Evolutionary conservation across 2,888 invertebrate species (phyloP), one percentile per base, ranked within the genome.

Genomic region (Platycnemis pennipes): DNA sequence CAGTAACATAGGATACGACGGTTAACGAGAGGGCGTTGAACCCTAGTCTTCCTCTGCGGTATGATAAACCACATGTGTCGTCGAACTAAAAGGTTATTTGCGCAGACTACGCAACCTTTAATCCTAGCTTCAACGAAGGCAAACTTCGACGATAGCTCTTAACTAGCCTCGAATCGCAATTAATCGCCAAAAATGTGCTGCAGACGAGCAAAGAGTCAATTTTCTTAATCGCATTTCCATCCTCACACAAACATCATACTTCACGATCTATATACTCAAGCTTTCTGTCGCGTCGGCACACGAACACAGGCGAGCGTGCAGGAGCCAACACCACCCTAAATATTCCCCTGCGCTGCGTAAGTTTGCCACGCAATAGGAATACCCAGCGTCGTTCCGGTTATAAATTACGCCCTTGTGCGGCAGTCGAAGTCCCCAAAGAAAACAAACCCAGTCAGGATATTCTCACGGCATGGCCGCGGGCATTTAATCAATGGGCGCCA

Each of bases 401-500:
- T 77, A 37, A 77, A 77, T 77, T 31, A 77, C 77, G 77, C 37
- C 11, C 77, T 13, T 37, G 77, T 7, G 31, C 31, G 11, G 16
- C 31, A n/a, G 13, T 37, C 37, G 13, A 13, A 4, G 2, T 13
- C 69, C 77, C 77, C 3, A 77, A 77, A 77, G 37, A 77, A 31
- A 77, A 37, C 37, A 37, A 77, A 37, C 77, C 31, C 16, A 13
- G 31, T 77, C 77, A 77, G 31, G 77, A 37, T 16, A 37, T 31
- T 31, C 37, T 77, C 77, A 77, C 37, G 37, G 77, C 16, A 77
- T 77, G 77, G 77, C 77, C 37, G 77, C 77, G 77, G 37, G 31
- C 77, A 37, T 77, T 77, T 77, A 77, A 77, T 77, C 77, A 77
- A 77, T 77, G 77, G 16, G 37, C 77, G 37, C 77, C 77, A 31